phyloP scores from a whole-genome alignment of 1,140 invertebrate species.

The Reticulitermes speratus region DNA sequence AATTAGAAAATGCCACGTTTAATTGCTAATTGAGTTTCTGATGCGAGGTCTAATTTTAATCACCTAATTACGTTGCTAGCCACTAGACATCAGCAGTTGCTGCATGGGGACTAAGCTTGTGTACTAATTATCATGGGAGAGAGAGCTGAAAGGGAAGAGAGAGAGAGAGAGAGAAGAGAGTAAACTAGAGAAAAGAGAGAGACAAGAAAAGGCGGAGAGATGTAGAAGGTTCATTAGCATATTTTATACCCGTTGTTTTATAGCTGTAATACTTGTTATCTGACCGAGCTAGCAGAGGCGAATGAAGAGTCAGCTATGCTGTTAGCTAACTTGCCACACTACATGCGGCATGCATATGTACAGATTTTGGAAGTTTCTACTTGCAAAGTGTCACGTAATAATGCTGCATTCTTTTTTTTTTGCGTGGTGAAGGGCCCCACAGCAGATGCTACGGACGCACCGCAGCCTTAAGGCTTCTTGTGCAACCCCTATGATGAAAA shows the following conservation, averaged over 20 bases:
- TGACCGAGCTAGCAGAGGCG: not conserved
- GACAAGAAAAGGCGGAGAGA: not conserved
- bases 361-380: not conserved
- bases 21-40: slow-evolving; percentile 65
- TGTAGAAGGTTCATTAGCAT: slow-evolving; percentile 27
- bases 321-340: not conserved
- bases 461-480: too few relatives aligned
- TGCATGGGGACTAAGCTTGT: not conserved
- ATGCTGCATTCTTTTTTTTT: too few relatives aligned
- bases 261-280: slow-evolving; percentile 3
- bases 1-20: slow-evolving; percentile 64
- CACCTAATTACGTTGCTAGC: slow-evolving; percentile 61
- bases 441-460: too few relatives aligned
- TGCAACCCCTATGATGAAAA: too few relatives aligned
- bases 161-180: too few relatives aligned
- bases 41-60: slow-evolving; percentile 64
- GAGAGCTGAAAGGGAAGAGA: not conserved
- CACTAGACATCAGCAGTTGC: slow-evolving; percentile 35
- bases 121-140: slow-evolving; percentile 29
- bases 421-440: too few relatives aligned
- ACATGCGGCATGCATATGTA: not conserved
- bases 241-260: slow-evolving; percentile 30
- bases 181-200: too few relatives aligned
- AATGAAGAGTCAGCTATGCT: not conserved
- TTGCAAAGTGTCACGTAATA: not conserved